These are phyloP conservation scores for Erannis defoliaria DNA, from an alignment of 2,888 invertebrate species.

Conservation along the genomic window DNA sequence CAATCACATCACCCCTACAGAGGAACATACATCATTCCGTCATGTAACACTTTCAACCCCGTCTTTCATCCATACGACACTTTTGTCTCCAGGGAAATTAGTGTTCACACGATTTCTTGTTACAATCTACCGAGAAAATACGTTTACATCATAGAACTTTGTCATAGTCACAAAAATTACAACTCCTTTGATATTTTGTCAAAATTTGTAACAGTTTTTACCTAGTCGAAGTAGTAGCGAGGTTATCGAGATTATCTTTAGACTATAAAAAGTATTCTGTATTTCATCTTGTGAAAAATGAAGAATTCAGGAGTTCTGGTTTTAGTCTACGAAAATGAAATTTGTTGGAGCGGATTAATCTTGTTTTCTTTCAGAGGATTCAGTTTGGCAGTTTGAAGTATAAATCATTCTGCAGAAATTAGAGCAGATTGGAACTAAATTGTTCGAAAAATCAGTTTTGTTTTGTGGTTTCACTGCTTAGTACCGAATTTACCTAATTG, in stretches of 20 bases:
- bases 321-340: conserved; percentile 24
- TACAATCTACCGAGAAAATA: conserved; percentile 13
- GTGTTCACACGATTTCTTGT: conserved; percentile 35
- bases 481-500: too few relatives aligned
- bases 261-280: conserved; percentile 26
- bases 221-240: not conserved
- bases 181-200: not conserved
- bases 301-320: conserved; percentile 21
- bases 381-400: conserved; percentile 8
- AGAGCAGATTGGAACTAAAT: too few relatives aligned
- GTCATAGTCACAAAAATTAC: conserved; percentile 7
- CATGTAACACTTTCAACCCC: conserved; percentile 27
- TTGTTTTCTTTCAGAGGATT: conserved; percentile 4
- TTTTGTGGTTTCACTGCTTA: too few relatives aligned
- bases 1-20: conserved; percentile 24
- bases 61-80: conserved; percentile 39
- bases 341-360: conserved; percentile 15
- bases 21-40: conserved; percentile 9
- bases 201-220: not conserved
- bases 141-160: conserved; percentile 6
- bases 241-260: conserved; percentile 1
- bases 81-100: conserved; percentile 47
- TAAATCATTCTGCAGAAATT: not conserved
- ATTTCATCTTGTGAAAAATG: conserved; percentile 30
- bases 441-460: too few relatives aligned